phyloP scores from a whole-genome alignment of 2,113 vertebrate species.

The Crotophaga sulcirostris region DNA sequence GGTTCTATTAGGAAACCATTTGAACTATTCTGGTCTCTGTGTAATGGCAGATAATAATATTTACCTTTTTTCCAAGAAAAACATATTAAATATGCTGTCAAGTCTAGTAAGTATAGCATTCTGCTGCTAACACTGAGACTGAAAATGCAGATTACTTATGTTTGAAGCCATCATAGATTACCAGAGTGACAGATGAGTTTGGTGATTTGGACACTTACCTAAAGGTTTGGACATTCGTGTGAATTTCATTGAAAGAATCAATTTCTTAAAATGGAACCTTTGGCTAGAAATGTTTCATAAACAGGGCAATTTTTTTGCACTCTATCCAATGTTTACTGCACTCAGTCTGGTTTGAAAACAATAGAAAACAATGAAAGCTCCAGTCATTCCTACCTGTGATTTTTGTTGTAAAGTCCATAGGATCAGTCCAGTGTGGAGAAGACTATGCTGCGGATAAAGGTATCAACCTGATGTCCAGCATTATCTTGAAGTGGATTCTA shows the following conservation, averaged over 20 bases:
- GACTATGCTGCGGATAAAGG: neutral
- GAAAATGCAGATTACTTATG: neutral
- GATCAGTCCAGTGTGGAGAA: neutral
- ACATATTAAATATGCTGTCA: neutral
- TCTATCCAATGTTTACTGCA: neutral
- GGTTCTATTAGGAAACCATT: neutral
- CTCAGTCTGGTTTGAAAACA: neutral
- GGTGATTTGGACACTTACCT: neutral
- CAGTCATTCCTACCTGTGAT: neutral
- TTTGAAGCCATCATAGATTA: neutral
- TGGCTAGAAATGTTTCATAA: neutral
- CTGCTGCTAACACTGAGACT: neutral
- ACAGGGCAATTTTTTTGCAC: neutral
- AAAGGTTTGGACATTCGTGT: neutral
- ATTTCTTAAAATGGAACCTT: neutral
- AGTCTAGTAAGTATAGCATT: neutral
- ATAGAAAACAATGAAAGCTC: neutral
- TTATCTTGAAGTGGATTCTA: neutral
- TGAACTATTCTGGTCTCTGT: neutral
- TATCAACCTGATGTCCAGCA: neutral
- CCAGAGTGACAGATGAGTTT: conserved; percentile 1
- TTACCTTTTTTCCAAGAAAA: neutral
- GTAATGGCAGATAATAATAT: neutral
- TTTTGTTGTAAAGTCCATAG: neutral
- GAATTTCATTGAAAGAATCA: neutral